These are phyloP conservation scores for Microcebus tavaratra DNA, from an alignment of 2,113 vertebrate genomes.

Conservation along the genomic window DNA sequence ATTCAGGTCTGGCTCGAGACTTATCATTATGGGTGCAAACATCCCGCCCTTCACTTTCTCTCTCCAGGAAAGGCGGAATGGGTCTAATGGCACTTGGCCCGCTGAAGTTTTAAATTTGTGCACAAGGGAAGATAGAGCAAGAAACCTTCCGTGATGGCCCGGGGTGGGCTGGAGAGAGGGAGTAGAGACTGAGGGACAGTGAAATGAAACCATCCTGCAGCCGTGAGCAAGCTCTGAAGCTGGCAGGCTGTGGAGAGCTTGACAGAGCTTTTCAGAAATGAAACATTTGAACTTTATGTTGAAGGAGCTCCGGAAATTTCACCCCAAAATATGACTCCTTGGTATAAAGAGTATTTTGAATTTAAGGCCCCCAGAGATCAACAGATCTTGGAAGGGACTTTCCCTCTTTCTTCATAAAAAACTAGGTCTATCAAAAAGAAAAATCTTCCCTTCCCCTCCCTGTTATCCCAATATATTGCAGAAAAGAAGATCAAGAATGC, in stretches of 20 bases:
- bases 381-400: too few species aligned
- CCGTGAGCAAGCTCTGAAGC: background rate
- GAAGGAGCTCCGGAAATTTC: too few species aligned
- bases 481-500: too few species aligned
- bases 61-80: background rate
- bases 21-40: background rate
- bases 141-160: background rate
- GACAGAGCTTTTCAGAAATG: background rate
- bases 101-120: background rate
- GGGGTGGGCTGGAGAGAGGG: rapidly evolving
- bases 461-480: too few species aligned
- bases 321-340: too few species aligned
- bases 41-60: background rate
- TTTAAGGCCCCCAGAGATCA: too few species aligned
- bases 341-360: too few species aligned
- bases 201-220: background rate
- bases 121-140: background rate
- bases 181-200: background rate
- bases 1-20: background rate
- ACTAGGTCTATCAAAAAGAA: too few species aligned
- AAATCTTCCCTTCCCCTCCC: too few species aligned
- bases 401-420: too few species aligned
- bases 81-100: background rate
- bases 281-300: background rate
- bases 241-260: background rate